Evolutionary conservation across 1,140 invertebrate genomes (phyloP).

Genomic region (Drosophila santomea): DNA sequence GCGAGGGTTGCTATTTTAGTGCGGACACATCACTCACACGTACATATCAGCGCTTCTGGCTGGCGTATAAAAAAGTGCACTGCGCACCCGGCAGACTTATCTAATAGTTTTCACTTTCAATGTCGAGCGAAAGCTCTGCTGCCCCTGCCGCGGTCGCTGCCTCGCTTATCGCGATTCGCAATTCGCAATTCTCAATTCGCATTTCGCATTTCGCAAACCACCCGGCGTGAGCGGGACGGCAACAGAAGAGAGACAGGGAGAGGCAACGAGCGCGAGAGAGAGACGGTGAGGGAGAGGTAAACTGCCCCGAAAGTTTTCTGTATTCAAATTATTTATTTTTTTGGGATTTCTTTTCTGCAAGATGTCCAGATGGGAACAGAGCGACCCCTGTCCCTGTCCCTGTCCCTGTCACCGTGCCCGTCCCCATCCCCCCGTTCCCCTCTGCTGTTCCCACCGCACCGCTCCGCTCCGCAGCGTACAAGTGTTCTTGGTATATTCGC

Average conservation of each 20-base stretch:
- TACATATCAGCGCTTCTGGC: neutral
- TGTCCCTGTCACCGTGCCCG: neutral
- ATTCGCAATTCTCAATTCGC: slow-evolving; percentile 3
- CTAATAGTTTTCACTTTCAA: slow-evolving; percentile 82
- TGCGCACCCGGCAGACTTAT: slow-evolving; percentile 57
- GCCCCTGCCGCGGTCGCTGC: neutral
- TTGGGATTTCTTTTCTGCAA: slow-evolving; percentile 8
- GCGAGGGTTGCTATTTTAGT: slow-evolving; percentile 25
- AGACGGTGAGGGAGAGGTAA: neutral
- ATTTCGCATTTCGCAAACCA: slow-evolving; percentile 1
- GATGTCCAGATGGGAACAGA: slow-evolving; percentile 17
- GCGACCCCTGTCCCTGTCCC: neutral
- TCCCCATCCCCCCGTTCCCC: too few relatives aligned
- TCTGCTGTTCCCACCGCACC: slow-evolving; percentile 6
- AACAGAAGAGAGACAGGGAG: neutral
- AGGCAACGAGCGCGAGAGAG: neutral
- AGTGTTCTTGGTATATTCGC: slow-evolving; percentile 56
- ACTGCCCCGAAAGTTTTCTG: slow-evolving; percentile 19
- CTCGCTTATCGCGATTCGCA: slow-evolving; percentile 27
- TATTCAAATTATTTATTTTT: slow-evolving; percentile 17
- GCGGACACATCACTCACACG: slow-evolving; percentile 12
- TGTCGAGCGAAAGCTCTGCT: slow-evolving; percentile 54
- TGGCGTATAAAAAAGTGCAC: slow-evolving; percentile 54
- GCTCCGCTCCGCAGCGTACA: slow-evolving; percentile 47
- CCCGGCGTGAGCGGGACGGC: neutral